Conservation (phyloP, 2,113 vertebrate genomes). For the Sporophila hypoxantha region DNA sequence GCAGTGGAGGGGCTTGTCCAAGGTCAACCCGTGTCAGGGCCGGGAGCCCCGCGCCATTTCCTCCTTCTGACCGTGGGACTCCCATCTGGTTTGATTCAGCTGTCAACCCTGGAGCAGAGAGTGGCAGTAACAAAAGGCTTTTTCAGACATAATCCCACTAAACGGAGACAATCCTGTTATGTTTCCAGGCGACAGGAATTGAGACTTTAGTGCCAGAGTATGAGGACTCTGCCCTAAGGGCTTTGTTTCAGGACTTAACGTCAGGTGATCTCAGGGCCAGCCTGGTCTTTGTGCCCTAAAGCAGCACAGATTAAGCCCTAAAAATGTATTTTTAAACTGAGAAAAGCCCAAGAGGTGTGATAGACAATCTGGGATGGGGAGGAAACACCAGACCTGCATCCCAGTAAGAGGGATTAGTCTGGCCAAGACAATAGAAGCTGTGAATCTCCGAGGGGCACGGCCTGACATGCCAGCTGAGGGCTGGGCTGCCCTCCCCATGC, state of each 20-base stretch:
- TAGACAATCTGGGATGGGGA: constrained; percentile 21
- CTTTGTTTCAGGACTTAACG: constrained; percentile 41
- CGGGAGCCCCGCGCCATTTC: not conserved
- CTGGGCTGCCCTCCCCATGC: constrained; percentile 44
- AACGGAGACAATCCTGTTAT: constrained; percentile 57
- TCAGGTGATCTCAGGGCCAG: constrained; percentile 52
- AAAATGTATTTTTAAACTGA: constrained; percentile 50
- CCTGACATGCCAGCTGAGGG: constrained; percentile 52
- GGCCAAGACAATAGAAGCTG: constrained; percentile 33
- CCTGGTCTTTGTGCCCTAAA: constrained; percentile 47
- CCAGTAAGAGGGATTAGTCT: constrained; percentile 40
- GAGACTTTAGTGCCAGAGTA: constrained; percentile 49
- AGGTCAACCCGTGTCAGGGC: not conserved
- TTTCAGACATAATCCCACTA: constrained; percentile 54
- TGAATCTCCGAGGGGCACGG: constrained; percentile 34
- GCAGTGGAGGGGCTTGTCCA: not conserved
- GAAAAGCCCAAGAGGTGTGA: constrained; percentile 44
- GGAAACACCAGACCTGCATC: not conserved
- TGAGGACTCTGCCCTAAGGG: constrained; percentile 52
- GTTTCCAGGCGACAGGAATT: constrained; percentile 55
- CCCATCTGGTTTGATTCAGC: constrained; percentile 51
- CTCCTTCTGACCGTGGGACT: constrained; percentile 1
- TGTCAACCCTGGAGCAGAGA: constrained; percentile 44
- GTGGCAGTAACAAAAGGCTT: constrained; percentile 56
- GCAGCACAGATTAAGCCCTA: constrained; percentile 47